These are phyloP conservation scores for Andrena marginata DNA, from an alignment of 2,888 invertebrate genomes.

Conservation along the genomic window DNA sequence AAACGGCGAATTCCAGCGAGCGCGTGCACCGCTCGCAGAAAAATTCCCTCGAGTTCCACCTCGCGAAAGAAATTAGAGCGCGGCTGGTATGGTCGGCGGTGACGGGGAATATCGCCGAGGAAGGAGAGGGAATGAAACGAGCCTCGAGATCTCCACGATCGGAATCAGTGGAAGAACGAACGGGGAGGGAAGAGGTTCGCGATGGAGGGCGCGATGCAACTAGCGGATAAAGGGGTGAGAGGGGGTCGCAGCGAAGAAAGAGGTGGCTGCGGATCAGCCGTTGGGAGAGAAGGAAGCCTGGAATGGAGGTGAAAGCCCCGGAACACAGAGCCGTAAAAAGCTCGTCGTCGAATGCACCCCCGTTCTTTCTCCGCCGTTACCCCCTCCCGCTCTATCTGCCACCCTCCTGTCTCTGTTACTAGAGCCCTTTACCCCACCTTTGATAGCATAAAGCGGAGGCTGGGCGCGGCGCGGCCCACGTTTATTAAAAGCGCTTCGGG, in stretches of 20 bases:
- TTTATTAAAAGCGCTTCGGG: slow-evolving; percentile 78
- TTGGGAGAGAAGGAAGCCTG: slow-evolving; percentile 64
- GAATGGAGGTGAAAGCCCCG: slow-evolving; percentile 79
- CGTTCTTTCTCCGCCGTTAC: slow-evolving; percentile 60
- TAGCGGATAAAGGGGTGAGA: background rate
- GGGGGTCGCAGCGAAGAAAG: slow-evolving; percentile 31
- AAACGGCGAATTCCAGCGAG: background rate
- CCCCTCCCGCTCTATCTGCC: slow-evolving; percentile 5
- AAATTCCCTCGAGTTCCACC: slow-evolving; percentile 74
- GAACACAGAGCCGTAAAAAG: slow-evolving; percentile 78
- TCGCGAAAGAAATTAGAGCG: slow-evolving; percentile 80
- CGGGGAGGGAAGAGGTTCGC: background rate
- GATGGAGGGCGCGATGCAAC: slow-evolving; percentile 7
- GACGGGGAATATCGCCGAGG: slow-evolving; percentile 23
- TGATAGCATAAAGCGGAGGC: slow-evolving; percentile 71
- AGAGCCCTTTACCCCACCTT: slow-evolving; percentile 61
- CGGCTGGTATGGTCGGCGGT: slow-evolving; percentile 49
- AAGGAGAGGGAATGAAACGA: slow-evolving; percentile 31
- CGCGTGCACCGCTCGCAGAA: slow-evolving; percentile 7
- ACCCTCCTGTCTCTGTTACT: slow-evolving; percentile 24
- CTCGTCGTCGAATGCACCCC: slow-evolving; percentile 79
- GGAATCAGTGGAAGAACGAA: background rate
- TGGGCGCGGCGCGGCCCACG: slow-evolving; percentile 64
- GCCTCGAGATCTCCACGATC: background rate
- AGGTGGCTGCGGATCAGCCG: slow-evolving; percentile 35